These are phyloP conservation scores for Megalops cyprinoides DNA, from an alignment of 2,797 vertebrate genomes.

Conservation along the genomic window DNA sequence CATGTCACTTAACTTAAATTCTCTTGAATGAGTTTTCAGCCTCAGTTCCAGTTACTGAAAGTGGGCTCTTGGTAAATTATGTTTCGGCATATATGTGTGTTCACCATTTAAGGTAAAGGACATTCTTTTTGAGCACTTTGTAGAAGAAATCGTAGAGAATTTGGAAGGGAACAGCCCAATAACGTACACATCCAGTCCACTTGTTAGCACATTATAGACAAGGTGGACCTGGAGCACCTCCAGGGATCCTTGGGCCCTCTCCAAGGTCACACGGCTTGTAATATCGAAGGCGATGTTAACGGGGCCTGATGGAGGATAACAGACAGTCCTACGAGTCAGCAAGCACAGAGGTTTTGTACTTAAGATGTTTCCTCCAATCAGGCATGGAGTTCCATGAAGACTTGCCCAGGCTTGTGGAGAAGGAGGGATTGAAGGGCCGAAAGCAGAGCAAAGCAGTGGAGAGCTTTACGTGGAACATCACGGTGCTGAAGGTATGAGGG, in stretches of 20 bases:
- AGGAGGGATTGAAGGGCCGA: conserved; percentile 87
- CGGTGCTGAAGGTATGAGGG: conserved; percentile 73
- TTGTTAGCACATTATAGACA: not conserved
- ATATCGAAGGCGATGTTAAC: not conserved
- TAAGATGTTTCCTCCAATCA: conserved; percentile 50
- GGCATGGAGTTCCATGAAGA: conserved; percentile 95
- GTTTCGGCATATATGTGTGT: not conserved
- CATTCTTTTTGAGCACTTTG: conserved; percentile 2
- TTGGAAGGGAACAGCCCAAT: not conserved
- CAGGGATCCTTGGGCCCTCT: not conserved
- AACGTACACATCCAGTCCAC: not conserved
- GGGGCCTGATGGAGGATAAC: not conserved
- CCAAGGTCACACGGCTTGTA: not conserved
- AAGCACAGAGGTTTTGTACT: not conserved
- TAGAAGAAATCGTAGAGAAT: not conserved
- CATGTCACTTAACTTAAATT: not conserved
- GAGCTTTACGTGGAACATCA: conserved; percentile 80
- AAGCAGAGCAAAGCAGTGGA: conserved; percentile 76
- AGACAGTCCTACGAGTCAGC: not conserved
- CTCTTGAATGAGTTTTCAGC: not conserved
- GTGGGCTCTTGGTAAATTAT: not conserved
- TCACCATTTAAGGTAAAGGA: not conserved
- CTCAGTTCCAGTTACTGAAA: not conserved
- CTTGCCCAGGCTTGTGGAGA: conserved; percentile 87
- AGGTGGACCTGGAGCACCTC: not conserved